phyloP scores from a whole-genome alignment of 1,140 invertebrate species.

The Charaxes varanes region DNA sequence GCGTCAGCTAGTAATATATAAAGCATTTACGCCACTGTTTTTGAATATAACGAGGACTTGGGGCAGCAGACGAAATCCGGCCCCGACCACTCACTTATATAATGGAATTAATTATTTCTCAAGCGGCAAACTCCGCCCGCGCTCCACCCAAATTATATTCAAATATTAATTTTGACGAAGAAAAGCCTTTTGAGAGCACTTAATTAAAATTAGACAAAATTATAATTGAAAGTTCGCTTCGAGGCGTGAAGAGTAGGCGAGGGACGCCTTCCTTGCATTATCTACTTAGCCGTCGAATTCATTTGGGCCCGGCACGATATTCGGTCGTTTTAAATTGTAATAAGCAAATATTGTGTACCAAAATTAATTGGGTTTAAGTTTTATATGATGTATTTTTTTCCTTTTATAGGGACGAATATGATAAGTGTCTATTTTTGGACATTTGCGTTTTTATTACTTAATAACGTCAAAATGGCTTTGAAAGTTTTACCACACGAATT shows the following conservation, averaged over 20 bases:
- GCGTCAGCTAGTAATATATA: too few species aligned
- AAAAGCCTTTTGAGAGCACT: constrained; percentile 71
- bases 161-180: constrained; percentile 72
- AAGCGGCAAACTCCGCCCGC: constrained; percentile 58
- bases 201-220: constrained; percentile 75
- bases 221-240: constrained; percentile 73
- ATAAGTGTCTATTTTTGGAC: too few species aligned
- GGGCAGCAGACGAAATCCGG: constrained; percentile 19
- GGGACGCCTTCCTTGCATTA: constrained; percentile 58
- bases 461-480: too few species aligned
- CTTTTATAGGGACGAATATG: too few species aligned
- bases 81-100: constrained; percentile 25
- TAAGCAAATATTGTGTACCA: constrained; percentile 1
- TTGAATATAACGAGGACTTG: too few species aligned
- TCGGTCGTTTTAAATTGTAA: constrained; percentile 34
- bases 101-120: constrained; percentile 69
- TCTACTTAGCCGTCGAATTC: constrained; percentile 69
- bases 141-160: constrained; percentile 71
- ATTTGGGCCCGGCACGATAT: constrained; percentile 41
- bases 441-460: too few species aligned
- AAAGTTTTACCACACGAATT: too few species aligned
- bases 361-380: too few species aligned
- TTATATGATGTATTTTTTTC: too few species aligned
- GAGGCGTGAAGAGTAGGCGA: constrained; percentile 64
- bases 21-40: too few species aligned